Evolutionary conservation across 1,140 invertebrate genomes (phyloP).

Genomic region (Liolophura sinensis): DNA sequence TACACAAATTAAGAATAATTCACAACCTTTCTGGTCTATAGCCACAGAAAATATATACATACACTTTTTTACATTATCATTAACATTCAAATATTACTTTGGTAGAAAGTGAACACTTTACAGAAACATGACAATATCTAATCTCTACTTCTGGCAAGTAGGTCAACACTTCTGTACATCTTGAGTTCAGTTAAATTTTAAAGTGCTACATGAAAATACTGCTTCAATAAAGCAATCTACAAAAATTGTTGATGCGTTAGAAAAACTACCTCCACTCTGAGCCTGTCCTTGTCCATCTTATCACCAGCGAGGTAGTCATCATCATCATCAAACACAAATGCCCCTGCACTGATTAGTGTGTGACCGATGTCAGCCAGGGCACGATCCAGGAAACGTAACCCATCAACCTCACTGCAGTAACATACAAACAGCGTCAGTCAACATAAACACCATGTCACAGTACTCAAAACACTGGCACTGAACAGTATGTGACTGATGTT

Average conservation of each 20-base stretch:
- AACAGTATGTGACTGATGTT: conserved; percentile 40
- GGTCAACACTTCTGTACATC: too few species aligned
- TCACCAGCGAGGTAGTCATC: conserved; percentile 38
- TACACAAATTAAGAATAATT: too few species aligned
- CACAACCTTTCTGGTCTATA: too few species aligned
- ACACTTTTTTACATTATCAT: too few species aligned
- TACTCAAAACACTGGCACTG: conserved; percentile 52
- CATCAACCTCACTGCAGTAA: conserved; percentile 15
- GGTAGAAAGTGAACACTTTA: too few species aligned
- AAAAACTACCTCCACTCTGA: conserved; percentile 64
- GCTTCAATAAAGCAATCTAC: not conserved
- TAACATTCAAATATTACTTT: too few species aligned
- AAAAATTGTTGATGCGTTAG: not conserved
- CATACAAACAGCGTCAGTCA: not conserved
- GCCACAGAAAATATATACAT: too few species aligned
- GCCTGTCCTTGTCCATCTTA: conserved; percentile 61
- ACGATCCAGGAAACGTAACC: conserved; percentile 47
- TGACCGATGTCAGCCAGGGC: conserved; percentile 36
- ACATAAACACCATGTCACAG: too few species aligned
- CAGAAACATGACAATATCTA: too few species aligned
- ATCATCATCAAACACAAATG: conserved; percentile 60
- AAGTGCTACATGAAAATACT: conserved; percentile 3
- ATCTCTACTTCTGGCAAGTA: too few species aligned
- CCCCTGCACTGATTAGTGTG: conserved; percentile 49
- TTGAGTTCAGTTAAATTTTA: too few species aligned